These are phyloP conservation scores for Psittacus erithacus DNA, from an alignment of 2,113 vertebrate genomes.

Conservation along the genomic window DNA sequence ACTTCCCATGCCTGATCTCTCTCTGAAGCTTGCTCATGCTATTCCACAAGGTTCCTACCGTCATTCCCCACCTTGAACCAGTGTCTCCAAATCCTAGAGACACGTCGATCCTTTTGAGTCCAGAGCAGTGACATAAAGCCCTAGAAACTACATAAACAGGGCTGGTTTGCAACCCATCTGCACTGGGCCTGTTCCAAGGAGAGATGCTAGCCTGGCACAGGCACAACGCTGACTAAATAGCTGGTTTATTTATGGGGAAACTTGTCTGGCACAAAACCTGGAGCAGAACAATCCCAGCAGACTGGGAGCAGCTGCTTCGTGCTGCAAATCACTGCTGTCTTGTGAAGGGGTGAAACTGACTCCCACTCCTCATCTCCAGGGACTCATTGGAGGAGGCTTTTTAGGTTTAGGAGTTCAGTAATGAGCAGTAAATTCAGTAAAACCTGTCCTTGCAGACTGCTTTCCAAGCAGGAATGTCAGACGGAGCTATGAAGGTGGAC, in stretches of 20 bases:
- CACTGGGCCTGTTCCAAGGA: constrained; percentile 9
- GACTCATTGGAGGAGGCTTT: not conserved
- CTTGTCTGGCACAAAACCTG: constrained; percentile 35
- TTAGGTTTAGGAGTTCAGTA: not conserved
- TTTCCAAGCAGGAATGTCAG: not conserved
- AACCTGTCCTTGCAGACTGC: not conserved
- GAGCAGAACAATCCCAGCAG: constrained; percentile 49
- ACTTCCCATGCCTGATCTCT: not conserved
- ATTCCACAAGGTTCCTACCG: not conserved
- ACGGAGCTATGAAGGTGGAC: not conserved
- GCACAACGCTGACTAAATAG: constrained; percentile 44
- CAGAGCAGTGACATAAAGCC: constrained; percentile 50
- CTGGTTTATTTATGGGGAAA: constrained; percentile 50
- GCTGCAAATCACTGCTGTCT: not conserved
- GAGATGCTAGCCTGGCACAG: constrained; percentile 23
- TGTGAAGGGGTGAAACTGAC: not conserved
- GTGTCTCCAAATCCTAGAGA: not conserved
- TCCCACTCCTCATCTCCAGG: not conserved
- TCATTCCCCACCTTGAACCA: not conserved
- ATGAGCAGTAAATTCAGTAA: not conserved
- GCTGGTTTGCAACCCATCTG: constrained; percentile 51
- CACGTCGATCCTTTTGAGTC: constrained; percentile 31
- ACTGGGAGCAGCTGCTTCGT: constrained; percentile 24
- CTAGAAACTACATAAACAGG: constrained; percentile 41
- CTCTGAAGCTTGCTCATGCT: not conserved